Evolutionary conservation across 1,140 invertebrate genomes (phyloP).

Genomic region (Pentalonia nigronervosa): DNA sequence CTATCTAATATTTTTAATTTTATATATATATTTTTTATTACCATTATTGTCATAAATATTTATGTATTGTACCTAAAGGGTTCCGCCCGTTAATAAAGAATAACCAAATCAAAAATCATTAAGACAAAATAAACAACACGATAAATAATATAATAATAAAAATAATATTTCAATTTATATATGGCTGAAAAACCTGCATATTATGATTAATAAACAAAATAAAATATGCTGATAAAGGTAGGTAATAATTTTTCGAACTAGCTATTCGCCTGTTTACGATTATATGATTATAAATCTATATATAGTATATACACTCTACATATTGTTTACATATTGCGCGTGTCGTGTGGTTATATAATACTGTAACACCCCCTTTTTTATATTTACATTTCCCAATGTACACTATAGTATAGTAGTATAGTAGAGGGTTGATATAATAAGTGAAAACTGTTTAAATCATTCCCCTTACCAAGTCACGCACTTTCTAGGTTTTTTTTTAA

Average conservation of each 20-base stretch:
- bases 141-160: background rate
- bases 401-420: background rate
- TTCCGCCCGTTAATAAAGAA: too few relatives aligned
- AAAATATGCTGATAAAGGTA: background rate
- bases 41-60: too few relatives aligned
- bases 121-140: too few relatives aligned
- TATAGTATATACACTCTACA: background rate
- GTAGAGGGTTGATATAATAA: background rate
- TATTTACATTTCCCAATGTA: background rate
- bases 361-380: background rate
- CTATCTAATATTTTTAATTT: too few relatives aligned
- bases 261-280: background rate
- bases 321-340: background rate
- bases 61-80: too few relatives aligned
- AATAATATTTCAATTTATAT: background rate
- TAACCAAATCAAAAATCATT: too few relatives aligned
- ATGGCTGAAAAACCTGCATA: background rate
- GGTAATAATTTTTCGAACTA: background rate
- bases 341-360: background rate
- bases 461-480: constrained; percentile 5
- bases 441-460: background rate
- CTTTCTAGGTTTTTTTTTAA: background rate
- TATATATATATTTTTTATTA: too few relatives aligned
- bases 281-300: background rate
- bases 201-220: background rate